Conservation (phyloP, 2,797 vertebrate genomes). For the Periophthalmus magnuspinnatus region DNA sequence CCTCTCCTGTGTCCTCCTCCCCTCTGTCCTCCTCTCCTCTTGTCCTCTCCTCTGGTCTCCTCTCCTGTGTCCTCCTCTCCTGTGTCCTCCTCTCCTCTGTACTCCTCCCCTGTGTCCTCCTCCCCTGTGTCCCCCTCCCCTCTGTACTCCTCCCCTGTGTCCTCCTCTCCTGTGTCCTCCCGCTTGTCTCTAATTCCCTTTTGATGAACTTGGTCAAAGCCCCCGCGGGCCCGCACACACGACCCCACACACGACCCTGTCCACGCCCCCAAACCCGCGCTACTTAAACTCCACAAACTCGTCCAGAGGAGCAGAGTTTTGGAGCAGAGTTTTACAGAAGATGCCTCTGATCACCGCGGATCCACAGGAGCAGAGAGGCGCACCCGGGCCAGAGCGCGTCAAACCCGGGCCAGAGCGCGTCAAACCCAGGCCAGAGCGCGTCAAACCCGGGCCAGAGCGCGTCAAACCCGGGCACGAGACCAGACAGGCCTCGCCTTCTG, state of each 20-base stretch:
- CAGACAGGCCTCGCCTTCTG: conserved; percentile 36
- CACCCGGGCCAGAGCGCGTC: conserved; percentile 23
- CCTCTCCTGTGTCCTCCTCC: no score
- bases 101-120: no score
- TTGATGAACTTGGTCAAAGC: conserved; percentile 81
- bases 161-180: conserved; percentile 44
- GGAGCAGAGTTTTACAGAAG: background rate
- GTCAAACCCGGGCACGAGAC: conserved; percentile 4
- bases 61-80: no score
- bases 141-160: conserved; percentile 3
- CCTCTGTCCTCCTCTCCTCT: no score
- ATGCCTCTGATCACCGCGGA: conserved; percentile 9
- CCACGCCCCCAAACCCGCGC: conserved; percentile 16
- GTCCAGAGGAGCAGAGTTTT: background rate
- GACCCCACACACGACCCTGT: conserved; percentile 62
- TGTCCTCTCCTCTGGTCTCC: no score
- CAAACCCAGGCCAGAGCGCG: conserved; percentile 21
- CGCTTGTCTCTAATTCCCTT: conserved; percentile 79
- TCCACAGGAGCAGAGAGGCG: background rate
- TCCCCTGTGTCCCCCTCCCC: background rate
- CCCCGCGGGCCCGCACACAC: conserved; percentile 77
- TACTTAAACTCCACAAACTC: conserved; percentile 53
- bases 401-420: conserved; percentile 29
- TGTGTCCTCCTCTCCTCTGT: no score
- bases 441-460: conserved; percentile 30